Evolutionary conservation across 2,888 invertebrate genomes (phyloP), one percentile per base, ranked within the genome.

Genomic region (Epinotia demarniana): DNA sequence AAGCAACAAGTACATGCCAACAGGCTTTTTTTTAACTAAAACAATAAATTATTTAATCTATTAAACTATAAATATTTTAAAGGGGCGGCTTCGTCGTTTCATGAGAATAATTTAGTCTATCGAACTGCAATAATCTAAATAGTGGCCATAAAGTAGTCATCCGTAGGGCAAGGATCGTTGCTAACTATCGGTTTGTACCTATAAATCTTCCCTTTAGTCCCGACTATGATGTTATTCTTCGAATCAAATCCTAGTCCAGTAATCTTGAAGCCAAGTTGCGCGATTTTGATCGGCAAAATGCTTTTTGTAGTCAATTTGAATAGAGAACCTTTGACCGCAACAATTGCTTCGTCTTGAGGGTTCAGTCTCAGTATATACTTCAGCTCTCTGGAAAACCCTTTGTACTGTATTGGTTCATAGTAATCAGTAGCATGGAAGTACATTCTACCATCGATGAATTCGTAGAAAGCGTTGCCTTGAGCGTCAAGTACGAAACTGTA

Each of bases 181-280:
- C 83, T 82, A 79, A 91, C 89, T 0, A 92, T 85, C 0, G 89
- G 90, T 76, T 90, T 93, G 66, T 90, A 94, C 78, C 89, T 89
- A 69, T 93, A 94, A 8, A 94, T 90, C 81, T 93, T 94, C 0
- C 93, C 93, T 84, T 92, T 93, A 2, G 93, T 93, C 0, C 93
- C 93, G 13, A 94, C 84, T 0, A 93, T 77, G 9, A 94, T 90
- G 79, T 92, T 92, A 78, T 91, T 92, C 74, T 88, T 92, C 55
- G 82, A 78, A 79, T 93, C 93, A 75, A 90, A 94, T 0, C 88
- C 86, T 81, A 94, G 82, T 0, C 90, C 93, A 0, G 94, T 93
- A 0, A 94, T 93, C 84, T 92, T 93, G 64, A 89, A 93, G 0
- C 92, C 92, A 0, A 93, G 78, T 46, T 92, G 89, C 2, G 89